Base-by-base conservation (phyloP, 2,888 invertebrate species). In the Sabellastarte sp. region DNA sequence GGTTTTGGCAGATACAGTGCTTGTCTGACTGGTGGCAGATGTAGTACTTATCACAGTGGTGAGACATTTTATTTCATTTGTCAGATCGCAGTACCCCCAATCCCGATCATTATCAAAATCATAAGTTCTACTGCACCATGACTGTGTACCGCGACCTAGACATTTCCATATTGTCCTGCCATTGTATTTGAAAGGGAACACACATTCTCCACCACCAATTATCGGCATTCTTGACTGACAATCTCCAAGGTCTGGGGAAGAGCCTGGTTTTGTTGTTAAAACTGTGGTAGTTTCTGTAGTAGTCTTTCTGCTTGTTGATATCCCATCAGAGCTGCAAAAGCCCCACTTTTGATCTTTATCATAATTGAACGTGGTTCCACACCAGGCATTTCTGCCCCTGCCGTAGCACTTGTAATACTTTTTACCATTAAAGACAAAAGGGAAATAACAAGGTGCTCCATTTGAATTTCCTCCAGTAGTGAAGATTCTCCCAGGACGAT, bases 181-280 rank as follows among this genome's bases (percentile, higher is more conserved):
- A 15, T 50, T 2, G 41, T 41, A 26, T 50, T 20, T 28, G 59
- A 52, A 60, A 51, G 60, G 53, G 52, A 60, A 60, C 20, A 31
- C 60, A 24, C 51, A 52, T 29, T 30, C 26, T 1, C n/a, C 60
- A 24, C 52, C 51, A 29, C 10, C 41, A 15, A 41, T 41, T 41
- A 20, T 41, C 41, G 41, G 41, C 20, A 41, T 20, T 15, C 10
- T 41, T 41, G 41, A 20, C n/a, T n/a, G n/a, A n/a, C n/a, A n/a
- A n/a, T n/a, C n/a, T n/a, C n/a, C n/a, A n/a, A n/a, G n/a, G n/a
- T n/a, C n/a, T n/a, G n/a, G n/a, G n/a, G n/a, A n/a, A n/a, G n/a
- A n/a, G n/a, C n/a, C n/a, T n/a, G n/a, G n/a, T n/a, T n/a, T n/a
- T n/a, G n/a, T n/a, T n/a, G n/a, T n/a, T n/a, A n/a, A n/a, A n/a